Conservation (phyloP, 2,113 vertebrate genomes). For the Leuciscus idus region DNA sequence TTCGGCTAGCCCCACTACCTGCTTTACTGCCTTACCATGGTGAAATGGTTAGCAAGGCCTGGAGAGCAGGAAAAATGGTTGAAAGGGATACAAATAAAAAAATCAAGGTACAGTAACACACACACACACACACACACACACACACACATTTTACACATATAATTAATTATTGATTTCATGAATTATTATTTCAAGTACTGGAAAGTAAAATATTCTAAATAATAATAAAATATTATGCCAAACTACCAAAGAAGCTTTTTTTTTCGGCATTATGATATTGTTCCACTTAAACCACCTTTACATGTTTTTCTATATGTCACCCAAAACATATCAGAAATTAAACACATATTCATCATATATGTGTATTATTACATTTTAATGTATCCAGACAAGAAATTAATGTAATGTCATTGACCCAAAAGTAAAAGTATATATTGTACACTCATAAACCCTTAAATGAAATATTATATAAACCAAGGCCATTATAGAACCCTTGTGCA, state of each 20-base stretch:
- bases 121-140: neutral
- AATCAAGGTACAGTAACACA: neutral
- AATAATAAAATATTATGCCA: neutral
- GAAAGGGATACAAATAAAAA: neutral
- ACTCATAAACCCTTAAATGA: no score
- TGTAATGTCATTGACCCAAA: no score
- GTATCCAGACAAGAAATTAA: neutral
- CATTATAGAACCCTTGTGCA: no score
- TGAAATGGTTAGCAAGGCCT: conserved; percentile 44
- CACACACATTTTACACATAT: neutral
- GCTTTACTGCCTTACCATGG: conserved; percentile 33
- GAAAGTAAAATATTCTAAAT: neutral
- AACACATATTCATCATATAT: neutral
- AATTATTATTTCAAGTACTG: neutral
- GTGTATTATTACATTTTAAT: neutral
- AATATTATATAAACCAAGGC: no score
- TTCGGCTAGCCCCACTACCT: conserved; percentile 64
- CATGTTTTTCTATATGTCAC: neutral
- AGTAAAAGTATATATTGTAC: no score
- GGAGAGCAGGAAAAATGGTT: conserved; percentile 8
- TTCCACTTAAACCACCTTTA: no score
- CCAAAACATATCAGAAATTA: neutral
- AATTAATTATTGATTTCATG: neutral
- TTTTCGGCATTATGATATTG: no score
- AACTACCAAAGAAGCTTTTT: neutral